Percentiles rank a stretch among this genome's conserved stretches.
Evolutionary conservation across 2,888 invertebrate genomes (phyloP).

Genomic region (Microctonus aethiopoides): DNA sequence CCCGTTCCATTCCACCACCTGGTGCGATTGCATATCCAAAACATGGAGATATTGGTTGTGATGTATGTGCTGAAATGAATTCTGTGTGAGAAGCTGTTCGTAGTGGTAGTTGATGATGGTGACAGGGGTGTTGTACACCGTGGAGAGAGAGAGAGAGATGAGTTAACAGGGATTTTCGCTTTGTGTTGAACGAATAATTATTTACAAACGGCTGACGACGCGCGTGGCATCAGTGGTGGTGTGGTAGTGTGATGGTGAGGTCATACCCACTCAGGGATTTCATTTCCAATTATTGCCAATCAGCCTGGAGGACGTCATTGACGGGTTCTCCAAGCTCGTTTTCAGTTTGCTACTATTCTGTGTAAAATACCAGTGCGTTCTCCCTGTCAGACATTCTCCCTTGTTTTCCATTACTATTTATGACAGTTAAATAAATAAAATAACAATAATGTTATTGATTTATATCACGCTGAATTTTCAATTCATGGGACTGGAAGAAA

Average conservation of each 20-base stretch:
- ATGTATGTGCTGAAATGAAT: neutral
- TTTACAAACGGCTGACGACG: slow-evolving; percentile 31
- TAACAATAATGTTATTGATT: no score
- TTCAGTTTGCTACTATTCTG: slow-evolving; percentile 37
- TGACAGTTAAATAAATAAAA: neutral
- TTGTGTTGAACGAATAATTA: slow-evolving; percentile 36
- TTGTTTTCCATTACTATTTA: slow-evolving; percentile 26
- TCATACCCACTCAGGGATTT: slow-evolving; percentile 29
- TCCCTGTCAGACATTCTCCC: neutral
- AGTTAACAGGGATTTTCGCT: slow-evolving; percentile 29
- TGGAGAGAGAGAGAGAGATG: no score
- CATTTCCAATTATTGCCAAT: slow-evolving; percentile 37
- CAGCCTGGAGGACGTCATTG: slow-evolving; percentile 37
- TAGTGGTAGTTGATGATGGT: neutral
- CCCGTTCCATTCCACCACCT: neutral
- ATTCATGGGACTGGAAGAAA: no score
- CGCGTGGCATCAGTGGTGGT: neutral
- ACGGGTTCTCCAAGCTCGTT: slow-evolving; percentile 42
- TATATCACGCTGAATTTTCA: no score
- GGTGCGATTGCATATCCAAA: neutral
- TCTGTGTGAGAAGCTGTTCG: neutral
- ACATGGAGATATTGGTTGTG: neutral
- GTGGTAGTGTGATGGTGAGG: neutral
- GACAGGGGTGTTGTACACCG: neutral
- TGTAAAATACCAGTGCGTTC: no score